phyloP scores from a whole-genome alignment of 2,888 invertebrate species.

The Calameuta filiformis region DNA sequence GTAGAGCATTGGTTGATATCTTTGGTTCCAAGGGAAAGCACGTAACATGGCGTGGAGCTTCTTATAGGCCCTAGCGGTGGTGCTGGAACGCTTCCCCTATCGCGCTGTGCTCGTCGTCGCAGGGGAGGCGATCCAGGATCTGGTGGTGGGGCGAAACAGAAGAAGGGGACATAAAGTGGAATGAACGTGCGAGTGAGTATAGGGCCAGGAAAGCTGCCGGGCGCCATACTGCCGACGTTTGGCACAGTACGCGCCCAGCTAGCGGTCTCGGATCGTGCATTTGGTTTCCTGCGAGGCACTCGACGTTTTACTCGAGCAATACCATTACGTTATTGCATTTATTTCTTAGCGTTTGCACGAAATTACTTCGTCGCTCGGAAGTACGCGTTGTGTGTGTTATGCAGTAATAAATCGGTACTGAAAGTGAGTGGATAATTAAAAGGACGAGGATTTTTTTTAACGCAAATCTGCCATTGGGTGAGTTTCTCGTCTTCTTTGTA shows the following conservation, averaged over 20 bases:
- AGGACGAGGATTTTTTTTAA: background rate
- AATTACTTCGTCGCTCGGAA: background rate
- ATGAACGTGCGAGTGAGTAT: slow-evolving; percentile 7
- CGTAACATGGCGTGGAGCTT: background rate
- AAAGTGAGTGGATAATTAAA: background rate
- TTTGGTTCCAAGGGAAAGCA: background rate
- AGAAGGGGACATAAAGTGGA: slow-evolving; percentile 19
- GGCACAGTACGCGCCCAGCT: slow-evolving; percentile 55
- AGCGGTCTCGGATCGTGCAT: slow-evolving; percentile 46
- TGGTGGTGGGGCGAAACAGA: background rate
- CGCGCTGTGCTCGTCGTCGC: background rate
- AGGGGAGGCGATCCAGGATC: background rate
- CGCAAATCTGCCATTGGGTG: background rate
- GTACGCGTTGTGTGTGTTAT: background rate
- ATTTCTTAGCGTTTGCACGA: background rate
- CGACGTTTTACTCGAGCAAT: background rate
- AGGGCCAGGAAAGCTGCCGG: slow-evolving; percentile 38
- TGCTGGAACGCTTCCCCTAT: background rate
- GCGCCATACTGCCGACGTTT: slow-evolving; percentile 52
- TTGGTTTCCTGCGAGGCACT: background rate
- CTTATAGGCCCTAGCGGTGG: background rate
- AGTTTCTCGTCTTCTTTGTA: background rate
- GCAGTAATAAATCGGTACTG: background rate
- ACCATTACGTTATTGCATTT: background rate
- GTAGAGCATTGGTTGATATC: background rate